Conservation (phyloP, 1,140 invertebrate genomes). For the Eupeodes corollae region DNA sequence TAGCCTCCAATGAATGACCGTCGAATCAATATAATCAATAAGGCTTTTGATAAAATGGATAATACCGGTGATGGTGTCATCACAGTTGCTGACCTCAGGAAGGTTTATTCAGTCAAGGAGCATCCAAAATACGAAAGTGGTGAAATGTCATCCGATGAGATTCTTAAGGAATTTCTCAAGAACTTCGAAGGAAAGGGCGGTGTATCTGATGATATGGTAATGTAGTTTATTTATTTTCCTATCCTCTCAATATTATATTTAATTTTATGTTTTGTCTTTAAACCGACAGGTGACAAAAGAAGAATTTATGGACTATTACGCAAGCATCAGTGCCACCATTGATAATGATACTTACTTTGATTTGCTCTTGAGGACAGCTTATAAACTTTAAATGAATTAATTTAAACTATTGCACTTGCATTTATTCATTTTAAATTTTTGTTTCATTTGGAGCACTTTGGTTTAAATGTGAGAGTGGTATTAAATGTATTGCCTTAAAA, state of each 20-base stretch:
- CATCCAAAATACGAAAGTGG: constrained; percentile 65
- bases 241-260: constrained; percentile 4
- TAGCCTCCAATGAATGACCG: constrained; percentile 77
- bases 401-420: no score
- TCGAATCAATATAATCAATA: constrained; percentile 60
- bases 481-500: no score
- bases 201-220: constrained; percentile 66
- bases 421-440: no score
- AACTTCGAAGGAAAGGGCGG: constrained; percentile 70
- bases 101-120: constrained; percentile 22
- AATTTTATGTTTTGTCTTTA: constrained; percentile 18
- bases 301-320: constrained; percentile 90
- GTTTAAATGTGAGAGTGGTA: no score
- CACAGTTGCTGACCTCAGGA: constrained; percentile 64
- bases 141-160: constrained; percentile 73
- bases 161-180: constrained; percentile 69
- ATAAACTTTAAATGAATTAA: constrained; percentile 56
- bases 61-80: constrained; percentile 72
- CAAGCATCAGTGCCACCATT: constrained; percentile 83
- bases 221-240: no score
- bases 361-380: constrained; percentile 83
- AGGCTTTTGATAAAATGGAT: constrained; percentile 83
- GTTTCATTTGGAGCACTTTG: no score
- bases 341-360: constrained; percentile 92
- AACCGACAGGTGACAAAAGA: constrained; percentile 81